Conservation (phyloP, 2,888 invertebrate genomes). For the Bombylius discolor region DNA sequence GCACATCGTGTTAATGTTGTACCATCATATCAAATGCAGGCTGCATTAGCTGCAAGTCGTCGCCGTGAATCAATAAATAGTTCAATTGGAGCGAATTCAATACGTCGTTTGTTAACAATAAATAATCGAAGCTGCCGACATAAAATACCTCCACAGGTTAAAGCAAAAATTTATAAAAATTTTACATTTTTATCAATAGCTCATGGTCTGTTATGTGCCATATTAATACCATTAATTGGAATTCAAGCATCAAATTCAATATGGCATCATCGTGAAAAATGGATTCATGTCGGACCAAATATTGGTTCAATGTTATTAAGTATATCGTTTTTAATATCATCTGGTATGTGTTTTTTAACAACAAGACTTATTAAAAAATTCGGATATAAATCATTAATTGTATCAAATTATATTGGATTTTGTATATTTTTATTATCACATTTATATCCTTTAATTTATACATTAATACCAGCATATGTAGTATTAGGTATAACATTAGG, state of each 20-base stretch:
- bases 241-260: constrained; percentile 35
- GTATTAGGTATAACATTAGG: constrained; percentile 47
- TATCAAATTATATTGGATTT: constrained; percentile 41
- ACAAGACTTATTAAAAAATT: constrained; percentile 41
- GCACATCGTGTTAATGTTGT: constrained; percentile 39
- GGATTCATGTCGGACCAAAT: constrained; percentile 33
- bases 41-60: constrained; percentile 34
- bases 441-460: constrained; percentile 41
- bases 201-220: constrained; percentile 28
- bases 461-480: constrained; percentile 41
- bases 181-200: constrained; percentile 30
- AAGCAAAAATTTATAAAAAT: constrained; percentile 29
- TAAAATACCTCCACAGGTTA: constrained; percentile 32
- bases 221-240: constrained; percentile 30
- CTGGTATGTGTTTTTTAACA: constrained; percentile 41
- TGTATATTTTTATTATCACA: constrained; percentile 49
- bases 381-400: constrained; percentile 40
- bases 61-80: constrained; percentile 57
- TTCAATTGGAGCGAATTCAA: constrained; percentile 64
- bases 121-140: constrained; percentile 39
- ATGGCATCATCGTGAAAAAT: constrained; percentile 34
- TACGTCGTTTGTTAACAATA: constrained; percentile 54
- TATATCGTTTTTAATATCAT: constrained; percentile 47
- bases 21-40: constrained; percentile 34
- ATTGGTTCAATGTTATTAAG: constrained; percentile 51